Evolutionary conservation across 2,113 vertebrate genomes (phyloP).

Genomic region (Aleadryas rufinucha): DNA sequence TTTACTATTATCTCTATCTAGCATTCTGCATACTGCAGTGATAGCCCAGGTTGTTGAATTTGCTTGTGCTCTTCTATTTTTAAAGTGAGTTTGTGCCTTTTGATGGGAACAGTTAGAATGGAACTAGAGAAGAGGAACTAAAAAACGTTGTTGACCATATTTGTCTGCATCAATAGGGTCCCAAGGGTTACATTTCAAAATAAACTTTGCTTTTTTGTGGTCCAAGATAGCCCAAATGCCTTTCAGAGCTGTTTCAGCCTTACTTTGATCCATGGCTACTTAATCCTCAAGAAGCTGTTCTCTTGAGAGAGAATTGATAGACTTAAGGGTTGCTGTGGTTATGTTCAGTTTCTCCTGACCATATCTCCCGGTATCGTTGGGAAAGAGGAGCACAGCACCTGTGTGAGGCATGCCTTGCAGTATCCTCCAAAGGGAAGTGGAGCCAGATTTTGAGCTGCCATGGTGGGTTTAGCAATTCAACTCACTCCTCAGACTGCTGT

Average conservation of each 20-base stretch:
- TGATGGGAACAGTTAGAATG: not conserved
- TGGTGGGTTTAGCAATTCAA: not conserved
- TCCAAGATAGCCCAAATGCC: not conserved
- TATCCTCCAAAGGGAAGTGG: not conserved
- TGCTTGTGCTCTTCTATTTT: not conserved
- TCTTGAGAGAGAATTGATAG: not conserved
- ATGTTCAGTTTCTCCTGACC: not conserved
- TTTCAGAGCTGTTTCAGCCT: not conserved
- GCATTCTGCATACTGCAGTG: not conserved
- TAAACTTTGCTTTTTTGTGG: not conserved
- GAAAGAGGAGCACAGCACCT: not conserved
- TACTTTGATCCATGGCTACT: not conserved
- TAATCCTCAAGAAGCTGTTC: not conserved
- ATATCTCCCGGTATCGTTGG: rapidly evolving
- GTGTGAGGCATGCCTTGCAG: not conserved
- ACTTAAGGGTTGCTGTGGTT: not conserved
- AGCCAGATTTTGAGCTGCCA: not conserved
- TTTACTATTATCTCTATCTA: not conserved
- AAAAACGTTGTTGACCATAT: not conserved
- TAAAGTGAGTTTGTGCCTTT: not conserved
- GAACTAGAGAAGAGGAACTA: not conserved
- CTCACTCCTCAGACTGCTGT: not conserved
- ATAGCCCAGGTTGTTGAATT: not conserved
- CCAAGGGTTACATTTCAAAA: not conserved
- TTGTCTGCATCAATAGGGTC: not conserved